Conservation (phyloP, 1,140 invertebrate species). For the Neuroterus valhalla region DNA sequence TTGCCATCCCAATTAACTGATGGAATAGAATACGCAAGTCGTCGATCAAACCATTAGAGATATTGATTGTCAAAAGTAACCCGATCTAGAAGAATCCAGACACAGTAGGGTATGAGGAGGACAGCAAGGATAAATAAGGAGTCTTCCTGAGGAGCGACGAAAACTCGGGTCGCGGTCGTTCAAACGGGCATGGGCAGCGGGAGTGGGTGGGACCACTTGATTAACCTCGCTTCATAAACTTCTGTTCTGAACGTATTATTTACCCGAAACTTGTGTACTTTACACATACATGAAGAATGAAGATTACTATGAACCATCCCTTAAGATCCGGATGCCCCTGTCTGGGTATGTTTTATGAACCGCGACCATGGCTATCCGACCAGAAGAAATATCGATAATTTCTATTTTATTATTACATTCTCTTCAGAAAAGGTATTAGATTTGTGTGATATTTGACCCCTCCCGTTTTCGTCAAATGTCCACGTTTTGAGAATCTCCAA, state of each 20-base stretch:
- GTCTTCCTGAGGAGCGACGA: constrained; percentile 36
- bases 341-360: not conserved
- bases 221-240: constrained; percentile 43
- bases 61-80: constrained; percentile 57
- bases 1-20: constrained; percentile 42
- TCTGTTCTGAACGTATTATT: not conserved
- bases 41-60: constrained; percentile 49
- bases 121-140: constrained; percentile 51
- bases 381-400: not conserved
- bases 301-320: not conserved
- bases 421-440: too few species aligned
- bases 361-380: not conserved
- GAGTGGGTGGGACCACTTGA: constrained; percentile 41
- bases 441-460: too few species aligned
- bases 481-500: too few species aligned
- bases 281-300: constrained; percentile 3
- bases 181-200: constrained; percentile 26
- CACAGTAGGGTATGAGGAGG: not conserved
- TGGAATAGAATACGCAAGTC: constrained; percentile 48
- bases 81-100: constrained; percentile 39
- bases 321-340: not conserved
- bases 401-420: too few species aligned
- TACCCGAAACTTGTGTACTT: not conserved
- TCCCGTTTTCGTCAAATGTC: too few species aligned
- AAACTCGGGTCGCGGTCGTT: constrained; percentile 37